phyloP scores from a whole-genome alignment of 2,888 invertebrate species.

The Lymantria monacha region DNA sequence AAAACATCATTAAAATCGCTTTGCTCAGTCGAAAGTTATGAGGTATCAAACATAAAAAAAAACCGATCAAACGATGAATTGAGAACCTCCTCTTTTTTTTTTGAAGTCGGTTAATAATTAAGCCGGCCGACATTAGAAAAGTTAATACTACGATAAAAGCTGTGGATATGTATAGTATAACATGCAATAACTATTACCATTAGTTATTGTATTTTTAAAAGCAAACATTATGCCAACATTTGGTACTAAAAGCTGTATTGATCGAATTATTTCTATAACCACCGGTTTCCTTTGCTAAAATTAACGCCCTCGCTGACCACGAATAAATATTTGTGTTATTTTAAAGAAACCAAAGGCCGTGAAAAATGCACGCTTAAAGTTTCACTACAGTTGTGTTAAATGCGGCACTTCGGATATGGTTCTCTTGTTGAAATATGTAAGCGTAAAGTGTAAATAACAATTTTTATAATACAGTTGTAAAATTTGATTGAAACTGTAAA shows the following conservation, averaged over 20 bases:
- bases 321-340: conserved; percentile 45
- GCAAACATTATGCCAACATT: background rate
- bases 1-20: no score
- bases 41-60: no score
- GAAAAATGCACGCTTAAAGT: conserved; percentile 55
- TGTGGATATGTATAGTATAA: no score
- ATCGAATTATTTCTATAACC: conserved; percentile 32
- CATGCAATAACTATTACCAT: no score
- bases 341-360: conserved; percentile 47
- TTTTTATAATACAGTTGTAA: background rate
- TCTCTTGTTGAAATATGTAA: conserved; percentile 52
- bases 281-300: conserved; percentile 41
- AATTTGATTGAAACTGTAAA: conserved; percentile 8
- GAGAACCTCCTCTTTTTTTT: no score
- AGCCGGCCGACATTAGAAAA: no score
- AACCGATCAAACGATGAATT: no score
- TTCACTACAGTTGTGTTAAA: conserved; percentile 58
- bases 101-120: no score
- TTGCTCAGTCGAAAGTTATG: no score
- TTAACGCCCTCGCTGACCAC: conserved; percentile 44
- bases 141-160: no score
- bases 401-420: conserved; percentile 49
- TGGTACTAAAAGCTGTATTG: conserved; percentile 21
- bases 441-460: conserved; percentile 46
- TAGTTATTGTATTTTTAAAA: no score